phyloP scores from a whole-genome alignment of 2,113 vertebrate genomes.

The Gulo gulo region DNA sequence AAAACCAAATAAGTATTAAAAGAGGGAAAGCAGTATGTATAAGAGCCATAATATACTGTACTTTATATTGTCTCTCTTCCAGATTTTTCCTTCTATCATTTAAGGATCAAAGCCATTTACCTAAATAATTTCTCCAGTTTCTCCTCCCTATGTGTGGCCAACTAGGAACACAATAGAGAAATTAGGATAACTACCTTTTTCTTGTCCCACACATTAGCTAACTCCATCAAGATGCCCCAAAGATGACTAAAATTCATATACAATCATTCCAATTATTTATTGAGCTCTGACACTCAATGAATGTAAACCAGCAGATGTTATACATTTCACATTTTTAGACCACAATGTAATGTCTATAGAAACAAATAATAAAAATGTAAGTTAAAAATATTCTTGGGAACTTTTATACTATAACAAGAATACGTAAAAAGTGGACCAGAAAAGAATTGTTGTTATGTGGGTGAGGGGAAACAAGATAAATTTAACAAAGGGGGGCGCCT shows the following conservation, averaged over 20 bases:
- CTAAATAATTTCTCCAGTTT: not conserved
- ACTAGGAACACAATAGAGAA: not conserved
- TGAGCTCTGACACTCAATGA: not conserved
- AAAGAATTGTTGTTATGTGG: not conserved
- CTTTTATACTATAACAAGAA: not conserved
- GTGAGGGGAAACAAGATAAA: not conserved
- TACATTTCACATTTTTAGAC: not conserved
- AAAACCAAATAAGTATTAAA: not conserved
- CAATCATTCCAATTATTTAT: not conserved
- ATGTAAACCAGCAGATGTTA: not conserved
- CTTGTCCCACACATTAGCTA: not conserved
- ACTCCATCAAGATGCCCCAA: not conserved
- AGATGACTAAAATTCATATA: not conserved
- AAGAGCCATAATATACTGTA: not conserved
- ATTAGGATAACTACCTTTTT: not conserved
- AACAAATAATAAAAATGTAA: not conserved
- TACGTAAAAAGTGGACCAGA: not conserved
- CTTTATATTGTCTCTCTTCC: not conserved
- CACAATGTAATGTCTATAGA: not conserved
- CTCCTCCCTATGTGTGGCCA: not conserved
- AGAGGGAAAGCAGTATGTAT: not conserved
- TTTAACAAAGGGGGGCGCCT: not conserved
- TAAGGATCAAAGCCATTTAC: not conserved
- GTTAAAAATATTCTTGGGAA: not conserved
- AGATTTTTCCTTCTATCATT: not conserved